A percentile compares a stretch with the other conserved stretches of the same genome.
Conservation (phyloP, 2,888 invertebrate species). For the Drosophila demipolita region DNA sequence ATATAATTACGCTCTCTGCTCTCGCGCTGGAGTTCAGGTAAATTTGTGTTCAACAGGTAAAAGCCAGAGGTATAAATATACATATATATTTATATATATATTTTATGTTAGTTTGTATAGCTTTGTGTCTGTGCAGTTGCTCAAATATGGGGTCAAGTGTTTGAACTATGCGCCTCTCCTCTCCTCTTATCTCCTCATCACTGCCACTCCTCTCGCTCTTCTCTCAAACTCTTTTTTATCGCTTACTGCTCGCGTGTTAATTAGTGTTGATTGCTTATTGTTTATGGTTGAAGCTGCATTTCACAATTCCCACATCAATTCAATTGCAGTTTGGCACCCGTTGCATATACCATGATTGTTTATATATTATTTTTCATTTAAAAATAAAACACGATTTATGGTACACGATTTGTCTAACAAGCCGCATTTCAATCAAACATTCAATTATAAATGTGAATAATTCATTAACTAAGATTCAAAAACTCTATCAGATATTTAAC, state of each 20-base stretch:
- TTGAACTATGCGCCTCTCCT: constrained; percentile 64
- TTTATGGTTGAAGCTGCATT: constrained; percentile 59
- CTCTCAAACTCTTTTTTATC: constrained; percentile 32
- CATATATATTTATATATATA: neutral
- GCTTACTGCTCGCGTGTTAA: constrained; percentile 65
- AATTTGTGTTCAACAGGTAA: constrained; percentile 63
- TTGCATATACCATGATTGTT: constrained; percentile 15
- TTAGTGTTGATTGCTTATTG: constrained; percentile 66
- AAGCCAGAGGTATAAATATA: constrained; percentile 34
- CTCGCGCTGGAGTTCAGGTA: constrained; percentile 42
- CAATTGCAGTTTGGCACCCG: constrained; percentile 29
- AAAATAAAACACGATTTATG: constrained; percentile 25
- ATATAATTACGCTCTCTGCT: constrained; percentile 23
- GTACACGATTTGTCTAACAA: constrained; percentile 13
- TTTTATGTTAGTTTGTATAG: constrained; percentile 16
- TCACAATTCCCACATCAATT: constrained; percentile 50
- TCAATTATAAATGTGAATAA: neutral
- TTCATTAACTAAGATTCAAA: neutral
- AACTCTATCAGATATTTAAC: neutral
- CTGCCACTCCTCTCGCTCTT: constrained; percentile 12
- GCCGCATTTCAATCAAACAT: neutral
- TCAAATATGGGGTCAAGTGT: constrained; percentile 80
- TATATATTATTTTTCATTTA: constrained; percentile 14
- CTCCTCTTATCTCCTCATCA: constrained; percentile 13
- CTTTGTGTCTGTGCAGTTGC: constrained; percentile 56